phyloP scores from a whole-genome alignment of 2,888 invertebrate species.

The Epinotia brunnichana region DNA sequence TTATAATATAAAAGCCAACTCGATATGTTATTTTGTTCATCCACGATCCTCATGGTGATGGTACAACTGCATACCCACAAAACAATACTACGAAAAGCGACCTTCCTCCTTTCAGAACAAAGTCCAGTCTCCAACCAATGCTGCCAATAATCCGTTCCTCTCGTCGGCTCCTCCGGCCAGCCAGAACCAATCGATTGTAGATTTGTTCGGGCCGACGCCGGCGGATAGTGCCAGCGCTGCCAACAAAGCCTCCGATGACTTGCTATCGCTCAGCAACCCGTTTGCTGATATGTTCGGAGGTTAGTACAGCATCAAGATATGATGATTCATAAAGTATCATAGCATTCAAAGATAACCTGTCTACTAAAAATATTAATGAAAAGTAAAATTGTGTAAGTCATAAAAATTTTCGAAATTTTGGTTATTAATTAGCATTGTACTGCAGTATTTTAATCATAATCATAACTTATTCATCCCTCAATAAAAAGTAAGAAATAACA shows the following conservation, averaged over 20 bases:
- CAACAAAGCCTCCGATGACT: conserved; percentile 92
- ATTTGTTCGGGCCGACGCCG: conserved; percentile 88
- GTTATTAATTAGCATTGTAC: background rate
- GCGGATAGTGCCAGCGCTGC: conserved; percentile 61
- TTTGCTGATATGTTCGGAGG: conserved; percentile 93
- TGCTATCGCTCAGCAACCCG: conserved; percentile 94
- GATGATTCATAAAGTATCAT: background rate
- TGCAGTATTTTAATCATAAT: background rate
- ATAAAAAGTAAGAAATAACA: background rate
- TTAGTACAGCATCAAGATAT: conserved; percentile 51
- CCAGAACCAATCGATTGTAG: conserved; percentile 86
- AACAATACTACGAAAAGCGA: background rate
- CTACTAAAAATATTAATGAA: background rate
- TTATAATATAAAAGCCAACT: background rate
- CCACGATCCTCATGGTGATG: conserved; percentile 6
- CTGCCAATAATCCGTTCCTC: conserved; percentile 93
- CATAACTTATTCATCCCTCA: background rate
- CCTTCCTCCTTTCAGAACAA: conserved; percentile 79
- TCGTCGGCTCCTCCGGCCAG: conserved; percentile 85
- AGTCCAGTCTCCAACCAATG: conserved; percentile 89
- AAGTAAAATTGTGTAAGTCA: background rate
- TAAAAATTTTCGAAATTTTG: no score
- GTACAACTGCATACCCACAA: conserved; percentile 7
- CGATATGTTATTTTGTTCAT: background rate
- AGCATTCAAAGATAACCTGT: background rate